Base-by-base conservation (phyloP, 2,797 vertebrate genomes). In the Sparus aurata region DNA sequence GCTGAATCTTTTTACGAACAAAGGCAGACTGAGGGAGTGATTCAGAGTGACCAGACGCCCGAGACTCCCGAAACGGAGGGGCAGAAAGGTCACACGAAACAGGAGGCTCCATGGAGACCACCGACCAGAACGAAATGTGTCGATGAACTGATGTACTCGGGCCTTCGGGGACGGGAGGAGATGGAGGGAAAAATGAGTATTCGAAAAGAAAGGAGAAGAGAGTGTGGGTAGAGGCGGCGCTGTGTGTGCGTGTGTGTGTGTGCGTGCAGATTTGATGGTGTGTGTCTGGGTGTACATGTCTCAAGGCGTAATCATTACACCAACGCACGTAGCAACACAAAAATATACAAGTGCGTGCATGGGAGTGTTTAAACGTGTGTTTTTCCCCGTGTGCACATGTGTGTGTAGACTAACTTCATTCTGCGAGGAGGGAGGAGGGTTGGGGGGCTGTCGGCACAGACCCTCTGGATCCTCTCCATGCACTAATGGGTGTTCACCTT, bases 51-150 rank as follows among this genome's bases (percentile, higher is more conserved):
- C 93, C 92, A 92, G 91, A 90, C 85, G 80, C 89, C 85, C 53
- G 89, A 92, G 94, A 89, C 91, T 90, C 82, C 75, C 53, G 3
- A 76, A 88, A 88, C 68, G 62, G 74, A 86, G 80, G 67, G 89
- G 83, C 74, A 81, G 81, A 94, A 95, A 94, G 95, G 95, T 95
- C 92, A 93, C 85, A 89, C 83, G 90, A 93, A 94, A 94, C 89
- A 77, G 79, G 85, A 87, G 83, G 87, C 87, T 93, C 93, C 87
- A 61, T 55, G 76, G 94, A 95, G 93, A 93, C 93, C 78, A 77
- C 70, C 46, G 30, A 90, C 80, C 90, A 88, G 83, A 89, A 87
- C 52, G 74, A 91, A 89, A 89, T 86, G 91, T 87, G 91, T 92
- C 83, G 87, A 90, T 89, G 89, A 93, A 93, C 90, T 79, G 89